A percentile compares a stretch with the other conserved stretches of the same genome.
These are phyloP conservation scores for Austrofundulus limnaeus DNA, from an alignment of 2,113 vertebrate species.

Conservation along the genomic window DNA sequence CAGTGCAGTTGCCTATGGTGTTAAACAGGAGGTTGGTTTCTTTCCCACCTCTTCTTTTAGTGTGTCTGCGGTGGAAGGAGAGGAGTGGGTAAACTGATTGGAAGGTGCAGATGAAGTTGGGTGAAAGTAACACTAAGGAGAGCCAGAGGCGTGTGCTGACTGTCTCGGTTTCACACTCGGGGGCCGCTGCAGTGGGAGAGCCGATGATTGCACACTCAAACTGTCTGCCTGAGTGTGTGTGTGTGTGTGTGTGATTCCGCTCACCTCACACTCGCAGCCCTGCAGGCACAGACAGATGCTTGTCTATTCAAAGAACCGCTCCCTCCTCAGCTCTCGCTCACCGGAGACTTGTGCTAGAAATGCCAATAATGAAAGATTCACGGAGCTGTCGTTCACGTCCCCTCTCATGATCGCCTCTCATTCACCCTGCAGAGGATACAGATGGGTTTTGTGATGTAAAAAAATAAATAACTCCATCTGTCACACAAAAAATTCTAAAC, in stretches of 20 bases:
- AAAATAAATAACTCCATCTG: constrained; percentile 42
- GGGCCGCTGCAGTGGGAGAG: constrained; percentile 43
- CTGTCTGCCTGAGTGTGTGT: too few relatives aligned
- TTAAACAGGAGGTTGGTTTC: background rate
- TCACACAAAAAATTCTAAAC: constrained; percentile 40
- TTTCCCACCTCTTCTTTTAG: background rate
- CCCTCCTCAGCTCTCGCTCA: constrained; percentile 42
- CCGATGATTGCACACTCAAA: constrained; percentile 54
- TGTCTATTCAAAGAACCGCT: constrained; percentile 43
- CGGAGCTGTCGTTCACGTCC: constrained; percentile 16
- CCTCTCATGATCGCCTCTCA: constrained; percentile 11
- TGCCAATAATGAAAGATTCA: constrained; percentile 42
- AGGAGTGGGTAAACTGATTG: constrained; percentile 12
- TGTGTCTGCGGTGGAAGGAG: too few relatives aligned
- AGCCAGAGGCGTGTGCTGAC: constrained; percentile 43
- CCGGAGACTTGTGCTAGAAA: constrained; percentile 34
- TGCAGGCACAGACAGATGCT: constrained; percentile 52
- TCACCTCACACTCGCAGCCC: constrained; percentile 47
- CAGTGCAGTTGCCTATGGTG: background rate
- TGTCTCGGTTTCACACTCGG: constrained; percentile 39
- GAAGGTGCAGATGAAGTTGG: constrained; percentile 28
- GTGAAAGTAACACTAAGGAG: constrained; percentile 28
- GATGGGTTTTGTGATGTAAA: constrained; percentile 27
- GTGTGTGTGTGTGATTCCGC: constrained; percentile 30
- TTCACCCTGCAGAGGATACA: constrained; percentile 17